Conservation (phyloP, 2,113 vertebrate species). For the Acrocephalus kingi region DNA sequence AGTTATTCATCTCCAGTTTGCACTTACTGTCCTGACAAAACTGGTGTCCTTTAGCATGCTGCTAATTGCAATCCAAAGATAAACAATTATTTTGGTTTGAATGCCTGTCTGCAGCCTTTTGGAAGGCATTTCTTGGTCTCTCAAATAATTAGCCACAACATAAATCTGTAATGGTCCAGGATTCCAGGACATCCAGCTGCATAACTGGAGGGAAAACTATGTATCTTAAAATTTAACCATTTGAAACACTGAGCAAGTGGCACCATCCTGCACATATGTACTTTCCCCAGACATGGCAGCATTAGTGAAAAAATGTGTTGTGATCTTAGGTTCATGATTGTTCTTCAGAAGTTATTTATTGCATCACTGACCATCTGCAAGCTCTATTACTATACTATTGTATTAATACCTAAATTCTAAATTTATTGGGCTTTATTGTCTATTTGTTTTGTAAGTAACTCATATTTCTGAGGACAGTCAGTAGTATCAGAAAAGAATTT, state of each 20-base stretch:
- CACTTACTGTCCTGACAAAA: not conserved
- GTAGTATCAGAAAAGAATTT: not conserved
- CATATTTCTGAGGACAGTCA: not conserved
- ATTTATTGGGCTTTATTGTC: not conserved
- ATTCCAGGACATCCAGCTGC: not conserved
- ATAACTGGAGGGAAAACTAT: not conserved
- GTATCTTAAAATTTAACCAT: not conserved
- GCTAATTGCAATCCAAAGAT: not conserved
- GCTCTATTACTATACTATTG: not conserved
- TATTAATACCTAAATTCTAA: not conserved
- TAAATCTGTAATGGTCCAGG: not conserved
- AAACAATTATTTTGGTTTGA: not conserved
- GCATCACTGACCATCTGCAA: not conserved
- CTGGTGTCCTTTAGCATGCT: not conserved
- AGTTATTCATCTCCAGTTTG: not conserved
- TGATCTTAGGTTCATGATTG: not conserved
- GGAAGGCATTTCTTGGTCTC: not conserved
- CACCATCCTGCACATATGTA: accelerated
- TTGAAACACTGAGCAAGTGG: not conserved
- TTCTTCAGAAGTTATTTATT: not conserved
- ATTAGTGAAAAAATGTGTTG: not conserved
- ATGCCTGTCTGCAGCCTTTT: not conserved
- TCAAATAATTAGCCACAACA: not conserved
- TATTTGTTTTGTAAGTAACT: not conserved
- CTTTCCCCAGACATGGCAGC: not conserved